Base-by-base conservation (phyloP, 2,888 invertebrate species). In the Scelioninae gen. 1 region DNA sequence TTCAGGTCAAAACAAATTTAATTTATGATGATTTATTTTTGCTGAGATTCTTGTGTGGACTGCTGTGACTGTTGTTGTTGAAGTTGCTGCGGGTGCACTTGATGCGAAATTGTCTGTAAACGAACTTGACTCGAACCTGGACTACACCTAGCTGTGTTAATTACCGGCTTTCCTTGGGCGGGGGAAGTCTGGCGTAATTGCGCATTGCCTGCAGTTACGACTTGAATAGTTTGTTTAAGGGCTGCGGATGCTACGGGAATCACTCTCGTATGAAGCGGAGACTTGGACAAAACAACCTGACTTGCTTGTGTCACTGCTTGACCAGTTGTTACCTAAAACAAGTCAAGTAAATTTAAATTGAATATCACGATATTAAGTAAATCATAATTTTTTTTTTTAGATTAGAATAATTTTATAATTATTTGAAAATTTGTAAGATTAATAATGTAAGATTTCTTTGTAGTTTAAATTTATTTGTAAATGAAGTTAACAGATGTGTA, bases 211-310 rank as follows among this genome's bases (percentile, higher is more conserved):
- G 90, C 92, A 0, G 90, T 87, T 0, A 91, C 91, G 55, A 94
- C 94, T 92, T 95, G 94, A 86, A 94, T 94, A 0, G 94, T 94
- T 92, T 93, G 95, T 91, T 94, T 95, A 87, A 92, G 93, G 76
- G 92, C 94, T 88, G 93, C 94, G 83, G 84, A 92, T 5, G 92
- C 88, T 0, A 95, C 95, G 0, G 95, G 95, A 86, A 95, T 95
- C 1, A 95, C 95, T 32, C 95, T 93, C 0, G 95, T 94, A 16
- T 94, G 93, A 56, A 94, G 93, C 0, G 93, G 93, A 9, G 92
- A 91, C 88, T 95, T 95, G 0, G 95, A 94, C 62, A 95, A 89
- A 11, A 95, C 94, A 0, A 94, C 93, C 82, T 94, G 94, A 8
- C 94, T 94, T 1, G 92, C 86, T 74, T 94, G 94, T 15, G 94